These are phyloP conservation scores for Forbesichthys agassizii DNA, from an alignment of 2,113 vertebrate genomes.

Conservation along the genomic window DNA sequence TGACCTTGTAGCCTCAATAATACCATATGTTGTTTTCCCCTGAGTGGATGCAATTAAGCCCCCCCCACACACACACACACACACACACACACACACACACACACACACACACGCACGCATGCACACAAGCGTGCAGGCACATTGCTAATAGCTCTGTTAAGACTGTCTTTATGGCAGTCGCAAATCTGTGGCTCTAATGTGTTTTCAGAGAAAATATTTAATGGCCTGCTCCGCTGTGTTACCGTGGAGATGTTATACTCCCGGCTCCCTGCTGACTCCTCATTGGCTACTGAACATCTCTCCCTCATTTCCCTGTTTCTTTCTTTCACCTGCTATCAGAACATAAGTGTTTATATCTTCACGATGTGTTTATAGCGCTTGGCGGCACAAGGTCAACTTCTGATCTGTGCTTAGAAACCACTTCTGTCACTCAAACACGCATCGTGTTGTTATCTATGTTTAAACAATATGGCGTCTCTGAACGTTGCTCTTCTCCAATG, in stretches of 20 bases:
- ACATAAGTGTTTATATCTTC: too few species aligned
- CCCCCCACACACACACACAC: neutral
- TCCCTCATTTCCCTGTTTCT: too few species aligned
- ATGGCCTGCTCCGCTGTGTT: slow-evolving; percentile 32
- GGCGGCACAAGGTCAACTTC: too few species aligned
- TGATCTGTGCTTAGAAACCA: too few species aligned
- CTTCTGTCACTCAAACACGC: too few species aligned
- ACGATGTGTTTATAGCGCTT: too few species aligned
- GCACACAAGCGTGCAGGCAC: neutral
- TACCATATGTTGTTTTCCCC: too few species aligned
- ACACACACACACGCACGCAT: neutral
- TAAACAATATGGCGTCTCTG: neutral
- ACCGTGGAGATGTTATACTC: slow-evolving; percentile 36
- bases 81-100: neutral
- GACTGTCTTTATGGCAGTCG: neutral
- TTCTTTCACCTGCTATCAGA: too few species aligned
- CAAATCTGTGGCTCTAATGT: slow-evolving; percentile 48
- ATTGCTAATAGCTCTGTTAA: slow-evolving; percentile 25
- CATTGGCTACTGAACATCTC: too few species aligned
- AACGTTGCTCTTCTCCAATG: neutral
- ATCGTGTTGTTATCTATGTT: neutral
- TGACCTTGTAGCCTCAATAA: too few species aligned
- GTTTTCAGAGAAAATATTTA: slow-evolving; percentile 18
- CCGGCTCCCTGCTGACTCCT: too few species aligned
- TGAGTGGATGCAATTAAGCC: too few species aligned